Base-by-base conservation (phyloP, 2,888 invertebrate species). In the Drosophila nigricruria region DNA sequence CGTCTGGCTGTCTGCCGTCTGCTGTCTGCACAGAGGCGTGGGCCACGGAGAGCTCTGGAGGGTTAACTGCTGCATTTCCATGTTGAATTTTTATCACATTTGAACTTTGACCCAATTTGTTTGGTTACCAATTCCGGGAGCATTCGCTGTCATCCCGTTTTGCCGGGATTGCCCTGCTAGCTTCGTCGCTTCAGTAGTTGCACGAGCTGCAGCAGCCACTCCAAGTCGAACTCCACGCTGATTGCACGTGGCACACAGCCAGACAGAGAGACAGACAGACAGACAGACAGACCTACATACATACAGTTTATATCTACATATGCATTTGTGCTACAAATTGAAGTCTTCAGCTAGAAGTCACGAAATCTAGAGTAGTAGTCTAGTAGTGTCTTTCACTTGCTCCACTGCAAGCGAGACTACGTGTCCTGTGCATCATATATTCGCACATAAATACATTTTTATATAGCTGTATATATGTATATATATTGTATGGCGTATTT, bases 21-120 rank as follows among this genome's bases (percentile, higher is more conserved):
- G 65, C 67, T 50, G 64, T 27, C 34, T 43, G 25, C 18, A 12
- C 5, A 23, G 43, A n/a, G 58, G 27, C 14, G 32, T 18, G 49
- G 30, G 49, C 30, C 20, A 18, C 3, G 23, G 8, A 4, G 16
- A 30, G 43, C 23, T 30, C 3, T 20, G 18, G 68, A 5, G 20
- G 43, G 65, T 53, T 69, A 30, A 67, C 56, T 45, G 45, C 61
- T 61, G 64, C 53, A 67, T 75, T 73, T 76, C 78, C 76, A 78
- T 80, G 86, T 82, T 81, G 88, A 83, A 82, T 88, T 86, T 88
- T 84, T 81, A 90, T 85, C 81, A 71, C 82, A 84, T 82, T 91
- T 91, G 90, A 90, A 91, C 90, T 90, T 83, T 90, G 90, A 91
- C 90, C 91, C 80, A 90, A 86, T 90, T 90, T 79, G 59, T 57